Conservation (phyloP, 2,888 invertebrate genomes). For the Phaonia tiefii region DNA sequence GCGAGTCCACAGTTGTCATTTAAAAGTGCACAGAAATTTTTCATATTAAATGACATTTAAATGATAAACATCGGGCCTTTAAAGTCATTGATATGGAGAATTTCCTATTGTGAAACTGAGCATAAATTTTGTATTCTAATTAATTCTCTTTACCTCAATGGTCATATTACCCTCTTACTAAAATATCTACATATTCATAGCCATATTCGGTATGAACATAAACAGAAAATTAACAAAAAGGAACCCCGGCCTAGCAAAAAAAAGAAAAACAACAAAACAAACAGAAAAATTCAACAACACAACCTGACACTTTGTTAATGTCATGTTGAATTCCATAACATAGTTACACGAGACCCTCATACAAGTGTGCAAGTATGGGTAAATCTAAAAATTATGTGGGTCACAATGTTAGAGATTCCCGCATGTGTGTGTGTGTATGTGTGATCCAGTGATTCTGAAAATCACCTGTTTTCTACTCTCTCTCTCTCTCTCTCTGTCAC, state of each 20-base stretch:
- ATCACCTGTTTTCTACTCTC: not conserved
- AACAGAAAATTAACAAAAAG: constrained; percentile 17
- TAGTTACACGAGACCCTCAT: not conserved
- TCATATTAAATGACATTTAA: too few species aligned
- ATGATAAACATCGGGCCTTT: too few species aligned
- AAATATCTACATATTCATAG: not conserved
- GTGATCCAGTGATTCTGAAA: constrained; percentile 10
- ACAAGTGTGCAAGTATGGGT: constrained; percentile 10
- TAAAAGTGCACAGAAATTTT: too few species aligned
- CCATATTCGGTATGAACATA: constrained; percentile 11
- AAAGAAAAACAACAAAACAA: not conserved
- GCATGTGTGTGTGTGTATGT: not conserved
- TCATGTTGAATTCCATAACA: constrained; percentile 47
- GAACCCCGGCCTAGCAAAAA: not conserved
- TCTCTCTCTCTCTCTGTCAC: not conserved
- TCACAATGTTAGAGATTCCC: constrained; percentile 42
- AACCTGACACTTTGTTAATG: constrained; percentile 63
- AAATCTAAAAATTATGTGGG: constrained; percentile 29
- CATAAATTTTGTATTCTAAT: too few species aligned
- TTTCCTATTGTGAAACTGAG: too few species aligned
- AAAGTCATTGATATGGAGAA: too few species aligned
- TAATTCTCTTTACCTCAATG: too few species aligned
- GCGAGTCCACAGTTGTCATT: too few species aligned
- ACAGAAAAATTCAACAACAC: too few species aligned
- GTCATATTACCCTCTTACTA: not conserved